phyloP scores from a whole-genome alignment of 1,140 invertebrate genomes.

The Zaprionus camerounensis region DNA sequence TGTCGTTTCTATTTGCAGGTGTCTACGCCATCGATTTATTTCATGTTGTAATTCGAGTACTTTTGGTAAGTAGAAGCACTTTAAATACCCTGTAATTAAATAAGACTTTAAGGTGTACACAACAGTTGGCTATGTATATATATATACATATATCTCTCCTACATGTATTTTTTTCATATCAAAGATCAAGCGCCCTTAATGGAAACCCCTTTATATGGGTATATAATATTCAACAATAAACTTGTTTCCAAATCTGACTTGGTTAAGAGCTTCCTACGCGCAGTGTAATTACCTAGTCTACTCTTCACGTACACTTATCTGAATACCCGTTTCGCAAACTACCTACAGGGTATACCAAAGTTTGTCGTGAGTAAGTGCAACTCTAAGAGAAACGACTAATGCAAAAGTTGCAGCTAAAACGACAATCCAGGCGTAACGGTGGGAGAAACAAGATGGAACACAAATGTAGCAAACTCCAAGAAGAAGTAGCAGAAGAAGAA shows the following conservation, averaged over 20 bases:
- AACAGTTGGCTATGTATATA: too few species aligned
- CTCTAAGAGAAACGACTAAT: slow-evolving; percentile 12
- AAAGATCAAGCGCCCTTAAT: too few species aligned
- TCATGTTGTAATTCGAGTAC: slow-evolving; percentile 78
- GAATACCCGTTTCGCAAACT: neutral
- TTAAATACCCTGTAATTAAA: neutral
- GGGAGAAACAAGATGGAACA: neutral
- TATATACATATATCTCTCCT: too few species aligned
- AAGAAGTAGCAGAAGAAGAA: neutral
- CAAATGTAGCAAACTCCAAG: neutral
- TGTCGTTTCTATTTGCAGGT: slow-evolving; percentile 53
- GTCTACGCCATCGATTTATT: slow-evolving; percentile 73
- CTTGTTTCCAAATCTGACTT: too few species aligned
- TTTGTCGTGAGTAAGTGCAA: slow-evolving; percentile 4
- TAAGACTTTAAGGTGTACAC: neutral
- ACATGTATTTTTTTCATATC: too few species aligned
- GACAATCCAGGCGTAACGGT: neutral
- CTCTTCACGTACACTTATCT: too few species aligned
- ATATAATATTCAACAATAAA: too few species aligned
- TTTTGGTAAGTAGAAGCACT: slow-evolving; percentile 64
- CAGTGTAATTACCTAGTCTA: too few species aligned
- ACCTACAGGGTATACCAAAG: slow-evolving; percentile 19
- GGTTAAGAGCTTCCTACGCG: too few species aligned
- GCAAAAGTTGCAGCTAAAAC: slow-evolving; percentile 24
- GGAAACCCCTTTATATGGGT: too few species aligned